These are phyloP conservation scores for Tautogolabrus adspersus DNA, from an alignment of 2,113 vertebrate species.

Conservation along the genomic window DNA sequence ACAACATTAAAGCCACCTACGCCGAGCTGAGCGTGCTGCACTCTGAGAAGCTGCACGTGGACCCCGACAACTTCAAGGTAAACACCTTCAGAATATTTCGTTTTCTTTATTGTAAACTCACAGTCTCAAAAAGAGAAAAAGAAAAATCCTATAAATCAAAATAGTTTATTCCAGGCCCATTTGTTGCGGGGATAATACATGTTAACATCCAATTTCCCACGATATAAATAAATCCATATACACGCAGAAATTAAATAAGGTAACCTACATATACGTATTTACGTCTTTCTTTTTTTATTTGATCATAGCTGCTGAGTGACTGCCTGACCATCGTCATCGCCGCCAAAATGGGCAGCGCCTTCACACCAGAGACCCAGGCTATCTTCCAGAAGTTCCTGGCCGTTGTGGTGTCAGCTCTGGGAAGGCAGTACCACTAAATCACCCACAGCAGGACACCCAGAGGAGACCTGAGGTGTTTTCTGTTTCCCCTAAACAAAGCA, in stretches of 20 bases:
- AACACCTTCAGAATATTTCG: too few species aligned
- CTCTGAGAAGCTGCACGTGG: slow-evolving; percentile 90
- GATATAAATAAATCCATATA: neutral
- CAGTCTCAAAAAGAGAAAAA: too few species aligned
- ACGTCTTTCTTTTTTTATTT: too few species aligned
- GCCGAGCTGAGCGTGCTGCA: slow-evolving; percentile 86
- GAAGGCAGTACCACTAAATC: slow-evolving; percentile 86
- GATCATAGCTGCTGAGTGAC: slow-evolving; percentile 75
- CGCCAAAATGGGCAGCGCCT: slow-evolving; percentile 63
- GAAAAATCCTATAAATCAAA: too few species aligned
- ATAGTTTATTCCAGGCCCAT: too few species aligned
- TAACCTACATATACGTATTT: too few species aligned
- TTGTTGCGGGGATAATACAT: too few species aligned
- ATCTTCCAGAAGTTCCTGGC: slow-evolving; percentile 87
- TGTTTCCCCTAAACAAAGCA: slow-evolving; percentile 40
- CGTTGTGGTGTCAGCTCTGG: slow-evolving; percentile 86
- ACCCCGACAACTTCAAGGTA: slow-evolving; percentile 87
- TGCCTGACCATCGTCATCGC: slow-evolving; percentile 84
- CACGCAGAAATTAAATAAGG: too few species aligned
- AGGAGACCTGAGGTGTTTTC: slow-evolving; percentile 11
- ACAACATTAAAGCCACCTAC: slow-evolving; percentile 85
- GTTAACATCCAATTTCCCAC: too few species aligned
- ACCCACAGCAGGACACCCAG: neutral
- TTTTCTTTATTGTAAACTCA: too few species aligned
- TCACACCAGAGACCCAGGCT: slow-evolving; percentile 78